A percentile compares a stretch with the other conserved stretches of the same genome.
phyloP scores from a whole-genome alignment of 2,888 invertebrate genomes.

The Drosophila kambysellisi region DNA sequence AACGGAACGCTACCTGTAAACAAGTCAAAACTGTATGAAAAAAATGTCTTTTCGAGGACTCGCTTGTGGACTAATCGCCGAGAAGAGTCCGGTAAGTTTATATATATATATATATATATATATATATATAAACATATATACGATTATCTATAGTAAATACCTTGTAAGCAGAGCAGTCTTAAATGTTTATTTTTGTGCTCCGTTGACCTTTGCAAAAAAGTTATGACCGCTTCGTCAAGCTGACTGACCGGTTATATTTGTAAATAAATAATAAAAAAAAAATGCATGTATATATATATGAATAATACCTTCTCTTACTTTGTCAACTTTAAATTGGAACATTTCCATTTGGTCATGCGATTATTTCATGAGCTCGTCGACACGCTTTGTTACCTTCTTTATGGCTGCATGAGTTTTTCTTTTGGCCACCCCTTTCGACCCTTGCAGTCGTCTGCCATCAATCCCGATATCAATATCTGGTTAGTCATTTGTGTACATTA shows the following conservation, averaged over 20 bases:
- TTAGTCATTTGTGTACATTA: slow-evolving; percentile 38
- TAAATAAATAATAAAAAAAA: slow-evolving; percentile 17
- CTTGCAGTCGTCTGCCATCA: slow-evolving; percentile 1
- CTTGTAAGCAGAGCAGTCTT: neutral
- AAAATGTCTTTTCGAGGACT: slow-evolving; percentile 86
- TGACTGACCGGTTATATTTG: slow-evolving; percentile 16
- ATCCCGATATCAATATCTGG: slow-evolving; percentile 42
- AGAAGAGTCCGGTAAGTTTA: slow-evolving; percentile 87
- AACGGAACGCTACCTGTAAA: neutral
- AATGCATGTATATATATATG: neutral
- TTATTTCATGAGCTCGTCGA: slow-evolving; percentile 15
- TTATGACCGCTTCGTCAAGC: slow-evolving; percentile 29
- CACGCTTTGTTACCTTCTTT: slow-evolving; percentile 23
- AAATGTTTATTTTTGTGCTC: neutral
- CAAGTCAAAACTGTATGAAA: slow-evolving; percentile 24
- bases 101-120: neutral
- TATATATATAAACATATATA: neutral
- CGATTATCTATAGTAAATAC: neutral
- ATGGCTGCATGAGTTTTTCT: slow-evolving; percentile 20
- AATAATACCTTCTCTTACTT: slow-evolving; percentile 2
- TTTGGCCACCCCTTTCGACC: slow-evolving; percentile 12
- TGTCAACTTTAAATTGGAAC: slow-evolving; percentile 14
- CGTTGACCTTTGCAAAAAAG: slow-evolving; percentile 33
- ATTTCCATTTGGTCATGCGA: slow-evolving; percentile 15
- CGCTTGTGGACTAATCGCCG: slow-evolving; percentile 87